Conservation (phyloP, 2,888 invertebrate genomes). For the Drosophila differens region DNA sequence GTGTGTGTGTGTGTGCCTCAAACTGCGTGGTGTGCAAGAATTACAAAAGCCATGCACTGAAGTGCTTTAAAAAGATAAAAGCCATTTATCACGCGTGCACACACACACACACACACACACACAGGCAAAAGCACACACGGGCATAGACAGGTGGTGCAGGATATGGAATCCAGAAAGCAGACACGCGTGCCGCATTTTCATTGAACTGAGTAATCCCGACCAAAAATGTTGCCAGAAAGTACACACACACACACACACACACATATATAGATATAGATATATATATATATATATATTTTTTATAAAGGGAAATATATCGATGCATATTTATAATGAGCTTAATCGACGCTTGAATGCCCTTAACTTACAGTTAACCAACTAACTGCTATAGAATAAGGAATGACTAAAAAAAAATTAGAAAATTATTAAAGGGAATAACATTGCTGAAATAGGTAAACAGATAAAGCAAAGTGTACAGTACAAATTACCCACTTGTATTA, state of each 20-base stretch:
- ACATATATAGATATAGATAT: no score
- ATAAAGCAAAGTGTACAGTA: neutral
- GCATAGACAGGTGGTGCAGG: constrained; percentile 45
- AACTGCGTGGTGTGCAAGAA: constrained; percentile 19
- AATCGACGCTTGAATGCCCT: constrained; percentile 25
- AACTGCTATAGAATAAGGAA: neutral
- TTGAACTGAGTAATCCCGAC: constrained; percentile 64
- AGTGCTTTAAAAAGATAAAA: constrained; percentile 80
- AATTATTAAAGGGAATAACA: neutral
- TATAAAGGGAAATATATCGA: neutral
- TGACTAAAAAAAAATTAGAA: neutral
- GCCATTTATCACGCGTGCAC: constrained; percentile 77
- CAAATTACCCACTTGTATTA: neutral
- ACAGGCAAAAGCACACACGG: neutral
- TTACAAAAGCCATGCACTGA: constrained; percentile 69
- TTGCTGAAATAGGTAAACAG: no score
- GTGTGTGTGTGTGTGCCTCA: neutral
- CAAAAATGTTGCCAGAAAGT: constrained; percentile 2
- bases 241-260: neutral
- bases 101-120: constrained; percentile 23
- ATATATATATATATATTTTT: neutral
- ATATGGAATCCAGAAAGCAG: constrained; percentile 37
- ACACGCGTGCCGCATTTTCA: constrained; percentile 56
- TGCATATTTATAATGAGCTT: neutral
- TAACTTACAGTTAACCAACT: neutral